Evolutionary conservation across 2,113 vertebrate species (phyloP).

Genomic region (Bos javanicus): DNA sequence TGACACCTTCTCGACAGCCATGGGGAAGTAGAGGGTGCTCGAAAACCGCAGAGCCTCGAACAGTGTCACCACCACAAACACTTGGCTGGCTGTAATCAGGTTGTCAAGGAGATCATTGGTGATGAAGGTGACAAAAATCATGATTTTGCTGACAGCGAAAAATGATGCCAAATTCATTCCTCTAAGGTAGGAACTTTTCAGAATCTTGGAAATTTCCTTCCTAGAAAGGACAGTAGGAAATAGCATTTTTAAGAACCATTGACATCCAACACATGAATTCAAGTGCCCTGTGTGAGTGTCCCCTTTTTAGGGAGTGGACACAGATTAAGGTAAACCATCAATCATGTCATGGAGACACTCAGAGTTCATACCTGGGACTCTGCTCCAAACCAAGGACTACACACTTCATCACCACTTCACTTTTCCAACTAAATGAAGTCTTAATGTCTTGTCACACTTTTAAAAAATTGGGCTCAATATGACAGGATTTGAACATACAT

Average conservation of each 20-base stretch:
- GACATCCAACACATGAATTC: background rate
- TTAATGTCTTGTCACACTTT: background rate
- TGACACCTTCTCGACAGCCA: too few relatives aligned
- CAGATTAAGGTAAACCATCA: too few relatives aligned
- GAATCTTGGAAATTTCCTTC: background rate
- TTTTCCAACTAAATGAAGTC: background rate
- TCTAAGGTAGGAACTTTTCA: too few relatives aligned
- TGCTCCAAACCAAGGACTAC: background rate
- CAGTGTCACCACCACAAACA: too few relatives aligned
- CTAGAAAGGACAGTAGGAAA: background rate
- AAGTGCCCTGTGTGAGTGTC: background rate
- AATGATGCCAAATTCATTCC: too few relatives aligned
- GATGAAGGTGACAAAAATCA: too few relatives aligned
- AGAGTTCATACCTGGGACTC: background rate
- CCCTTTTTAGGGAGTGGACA: too few relatives aligned
- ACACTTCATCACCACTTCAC: background rate
- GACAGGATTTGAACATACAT: background rate
- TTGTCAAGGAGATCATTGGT: too few relatives aligned
- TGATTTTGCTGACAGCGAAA: too few relatives aligned
- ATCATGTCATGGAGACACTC: background rate
- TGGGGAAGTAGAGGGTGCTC: too few relatives aligned
- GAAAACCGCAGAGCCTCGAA: too few relatives aligned
- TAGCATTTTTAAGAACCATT: background rate
- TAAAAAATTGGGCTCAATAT: rapidly evolving
- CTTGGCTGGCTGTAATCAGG: too few relatives aligned